A percentile compares a stretch with the other conserved stretches of the same genome.
Evolutionary conservation across 2,888 invertebrate species (phyloP).

Genomic region (Philopedon plagiatum): DNA sequence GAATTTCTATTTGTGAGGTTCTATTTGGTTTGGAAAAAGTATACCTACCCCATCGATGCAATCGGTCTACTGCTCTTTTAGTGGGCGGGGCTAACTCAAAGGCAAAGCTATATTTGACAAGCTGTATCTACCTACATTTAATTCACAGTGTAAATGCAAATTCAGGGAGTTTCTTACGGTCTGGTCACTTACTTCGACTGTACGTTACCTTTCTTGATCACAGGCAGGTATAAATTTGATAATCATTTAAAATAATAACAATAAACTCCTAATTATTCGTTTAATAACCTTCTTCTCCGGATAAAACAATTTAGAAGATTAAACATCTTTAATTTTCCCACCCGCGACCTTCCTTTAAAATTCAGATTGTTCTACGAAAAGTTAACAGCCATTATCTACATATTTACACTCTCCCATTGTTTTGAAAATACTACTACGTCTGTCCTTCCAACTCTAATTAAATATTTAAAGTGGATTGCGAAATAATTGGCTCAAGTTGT

Average conservation of each 20-base stretch:
- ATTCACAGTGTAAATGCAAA: too few relatives aligned
- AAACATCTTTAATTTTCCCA: conserved; percentile 17
- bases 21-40: too few relatives aligned
- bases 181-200: too few relatives aligned
- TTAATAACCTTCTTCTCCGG: conserved; percentile 14
- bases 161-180: too few relatives aligned
- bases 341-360: conserved; percentile 23
- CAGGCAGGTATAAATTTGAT: too few relatives aligned
- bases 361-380: conserved; percentile 28
- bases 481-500: conserved; percentile 28
- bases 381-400: conserved; percentile 19
- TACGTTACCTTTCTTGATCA: too few relatives aligned
- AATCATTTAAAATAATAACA: neutral
- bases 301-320: conserved; percentile 18
- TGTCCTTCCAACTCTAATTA: conserved; percentile 36
- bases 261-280: conserved; percentile 21
- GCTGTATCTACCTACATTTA: too few relatives aligned
- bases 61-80: too few relatives aligned
- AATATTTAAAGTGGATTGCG: conserved; percentile 28
- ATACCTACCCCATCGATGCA: too few relatives aligned
- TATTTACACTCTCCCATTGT: conserved; percentile 35
- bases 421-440: conserved; percentile 20
- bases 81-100: too few relatives aligned
- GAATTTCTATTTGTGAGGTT: too few relatives aligned
- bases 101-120: too few relatives aligned